These are phyloP conservation scores for Myrmecophaga tridactyla DNA, from an alignment of 2,113 vertebrate genomes.

Conservation along the genomic window DNA sequence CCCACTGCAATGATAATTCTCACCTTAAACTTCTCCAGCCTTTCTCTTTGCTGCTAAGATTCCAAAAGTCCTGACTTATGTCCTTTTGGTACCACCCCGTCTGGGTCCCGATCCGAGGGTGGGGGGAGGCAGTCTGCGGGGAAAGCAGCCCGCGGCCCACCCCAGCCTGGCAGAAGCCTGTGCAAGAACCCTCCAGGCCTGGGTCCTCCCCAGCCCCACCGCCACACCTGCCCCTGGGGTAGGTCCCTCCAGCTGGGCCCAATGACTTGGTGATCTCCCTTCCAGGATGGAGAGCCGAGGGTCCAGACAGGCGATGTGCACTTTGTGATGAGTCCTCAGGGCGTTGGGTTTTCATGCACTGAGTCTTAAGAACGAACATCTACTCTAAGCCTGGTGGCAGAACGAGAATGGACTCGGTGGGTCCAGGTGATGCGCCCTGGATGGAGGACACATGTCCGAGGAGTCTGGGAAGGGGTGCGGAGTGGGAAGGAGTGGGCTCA, in stretches of 20 bases:
- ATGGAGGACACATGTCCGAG: fast-evolving
- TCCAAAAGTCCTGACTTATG: not conserved
- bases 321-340: not conserved
- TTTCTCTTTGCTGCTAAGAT: slow-evolving; percentile 37
- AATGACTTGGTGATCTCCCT: not conserved
- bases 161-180: fast-evolving
- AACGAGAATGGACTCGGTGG: not conserved
- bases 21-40: slow-evolving; percentile 28
- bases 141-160: fast-evolving
- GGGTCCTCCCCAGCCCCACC: not conserved
- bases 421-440: fast-evolving
- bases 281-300: not conserved
- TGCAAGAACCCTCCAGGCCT: too few species aligned
- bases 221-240: not conserved
- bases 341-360: not conserved
- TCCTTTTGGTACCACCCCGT: not conserved
- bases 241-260: not conserved
- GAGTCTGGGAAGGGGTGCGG: not conserved
- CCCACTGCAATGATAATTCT: not conserved
- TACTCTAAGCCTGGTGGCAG: not conserved
- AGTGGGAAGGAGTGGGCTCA: fast-evolving
- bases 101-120: too few species aligned
- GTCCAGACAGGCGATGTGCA: not conserved
- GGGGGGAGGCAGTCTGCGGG: fast-evolving
- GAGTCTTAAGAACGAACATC: not conserved